Evolutionary conservation across 2,888 invertebrate genomes (phyloP).

Genomic region (Drosophila niveifrons): DNA sequence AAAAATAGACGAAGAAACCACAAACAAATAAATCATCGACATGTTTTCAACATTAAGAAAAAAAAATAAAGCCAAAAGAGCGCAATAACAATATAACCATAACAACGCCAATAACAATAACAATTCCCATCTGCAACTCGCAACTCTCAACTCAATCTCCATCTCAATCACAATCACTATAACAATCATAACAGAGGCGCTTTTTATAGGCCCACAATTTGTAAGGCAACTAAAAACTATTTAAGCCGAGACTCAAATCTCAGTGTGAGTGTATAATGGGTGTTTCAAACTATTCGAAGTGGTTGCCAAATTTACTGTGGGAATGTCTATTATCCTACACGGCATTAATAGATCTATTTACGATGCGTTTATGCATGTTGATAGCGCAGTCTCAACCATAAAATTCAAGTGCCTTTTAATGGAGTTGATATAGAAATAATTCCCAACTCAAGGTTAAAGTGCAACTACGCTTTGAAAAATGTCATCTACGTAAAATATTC

Average conservation of each 20-base stretch:
- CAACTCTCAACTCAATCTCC: background rate
- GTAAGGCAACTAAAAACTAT: conserved; percentile 34
- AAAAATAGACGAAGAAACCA: conserved; percentile 23
- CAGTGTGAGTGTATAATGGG: conserved; percentile 9
- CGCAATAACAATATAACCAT: conserved; percentile 36
- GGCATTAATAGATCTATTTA: conserved; percentile 6
- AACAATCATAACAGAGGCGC: conserved; percentile 28
- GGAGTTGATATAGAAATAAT: background rate
- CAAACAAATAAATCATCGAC: conserved; percentile 60
- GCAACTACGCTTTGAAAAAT: too few relatives aligned
- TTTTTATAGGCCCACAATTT: conserved; percentile 60
- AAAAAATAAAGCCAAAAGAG: conserved; percentile 31
- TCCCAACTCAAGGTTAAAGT: background rate
- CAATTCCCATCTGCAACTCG: conserved; percentile 15
- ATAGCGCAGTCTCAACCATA: conserved; percentile 7
- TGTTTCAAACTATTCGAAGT: conserved; percentile 5
- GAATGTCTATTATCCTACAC: background rate
- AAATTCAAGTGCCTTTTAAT: conserved; percentile 8
- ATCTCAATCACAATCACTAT: conserved; percentile 13
- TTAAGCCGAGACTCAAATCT: conserved; percentile 12
- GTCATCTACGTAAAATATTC: too few relatives aligned
- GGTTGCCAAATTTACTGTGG: conserved; percentile 10
- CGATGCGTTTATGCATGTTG: conserved; percentile 8
- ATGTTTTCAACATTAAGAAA: conserved; percentile 50
- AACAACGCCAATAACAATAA: conserved; percentile 35